These are phyloP conservation scores for Euclidia mi DNA, from an alignment of 2,888 invertebrate species.

Conservation along the genomic window DNA sequence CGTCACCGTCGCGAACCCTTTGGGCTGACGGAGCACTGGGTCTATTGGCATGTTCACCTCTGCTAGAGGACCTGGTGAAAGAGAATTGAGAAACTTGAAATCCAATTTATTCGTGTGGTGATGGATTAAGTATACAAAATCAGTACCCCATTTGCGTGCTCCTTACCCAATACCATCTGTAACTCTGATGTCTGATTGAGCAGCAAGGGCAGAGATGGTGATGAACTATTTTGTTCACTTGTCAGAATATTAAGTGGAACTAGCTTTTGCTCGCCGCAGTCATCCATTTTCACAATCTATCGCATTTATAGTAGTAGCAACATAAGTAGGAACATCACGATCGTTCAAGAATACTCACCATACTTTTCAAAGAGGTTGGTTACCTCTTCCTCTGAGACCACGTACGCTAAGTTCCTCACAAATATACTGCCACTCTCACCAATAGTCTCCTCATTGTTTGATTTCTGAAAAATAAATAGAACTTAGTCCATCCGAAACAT, in stretches of 20 bases:
- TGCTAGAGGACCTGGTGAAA: constrained; percentile 92
- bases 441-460: constrained; percentile 93
- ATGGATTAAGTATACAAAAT: too few relatives aligned
- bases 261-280: too few relatives aligned
- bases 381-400: constrained; percentile 75
- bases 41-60: constrained; percentile 98
- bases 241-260: not conserved
- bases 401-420: constrained; percentile 46
- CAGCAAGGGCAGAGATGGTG: too few relatives aligned
- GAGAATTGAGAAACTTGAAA: not conserved
- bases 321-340: too few relatives aligned
- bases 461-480: constrained; percentile 60
- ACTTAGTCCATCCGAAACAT: not conserved
- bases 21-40: constrained; percentile 93
- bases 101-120: too few relatives aligned
- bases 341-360: constrained; percentile 87
- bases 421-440: constrained; percentile 89
- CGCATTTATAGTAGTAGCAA: too few relatives aligned
- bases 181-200: too few relatives aligned
- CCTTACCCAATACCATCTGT: too few relatives aligned
- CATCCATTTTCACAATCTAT: too few relatives aligned
- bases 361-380: constrained; percentile 95
- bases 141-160: too few relatives aligned
- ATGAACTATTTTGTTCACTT: too few relatives aligned
- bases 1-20: constrained; percentile 98